phyloP scores from a whole-genome alignment of 2,797 vertebrate genomes.

The Dendrocincla tyrannina region DNA sequence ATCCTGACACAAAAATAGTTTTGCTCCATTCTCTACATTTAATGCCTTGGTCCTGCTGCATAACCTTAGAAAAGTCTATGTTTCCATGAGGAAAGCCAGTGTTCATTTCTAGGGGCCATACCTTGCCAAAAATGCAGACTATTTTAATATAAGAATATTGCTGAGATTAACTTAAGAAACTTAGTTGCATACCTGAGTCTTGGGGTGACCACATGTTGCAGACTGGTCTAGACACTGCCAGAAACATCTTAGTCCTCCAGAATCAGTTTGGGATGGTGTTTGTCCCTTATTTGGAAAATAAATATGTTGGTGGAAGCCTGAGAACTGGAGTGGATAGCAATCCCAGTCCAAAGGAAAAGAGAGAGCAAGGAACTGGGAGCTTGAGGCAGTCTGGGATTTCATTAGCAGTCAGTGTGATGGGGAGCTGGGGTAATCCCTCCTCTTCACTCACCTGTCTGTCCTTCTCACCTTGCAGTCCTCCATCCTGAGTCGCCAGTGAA shows the following conservation, averaged over 20 bases:
- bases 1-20: not conserved
- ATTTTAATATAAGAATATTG: not conserved
- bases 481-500: not conserved
- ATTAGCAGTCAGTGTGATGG: accelerated
- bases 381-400: not conserved
- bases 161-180: not conserved
- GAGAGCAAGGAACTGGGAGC: not conserved
- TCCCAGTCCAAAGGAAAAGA: not conserved
- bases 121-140: not conserved
- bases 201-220: not conserved
- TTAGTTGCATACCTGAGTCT: not conserved
- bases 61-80: not conserved
- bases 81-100: not conserved
- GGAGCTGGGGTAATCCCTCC: accelerated
- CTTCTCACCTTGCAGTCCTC: not conserved
- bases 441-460: not conserved
- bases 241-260: not conserved
- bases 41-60: not conserved
- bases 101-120: not conserved
- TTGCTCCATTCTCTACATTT: not conserved
- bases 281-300: not conserved
- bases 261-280: not conserved
- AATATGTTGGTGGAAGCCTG: accelerated
- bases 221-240: not conserved
- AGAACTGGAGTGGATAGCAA: not conserved